Conservation (phyloP, 2,113 vertebrate genomes). For the Fulica atra region DNA sequence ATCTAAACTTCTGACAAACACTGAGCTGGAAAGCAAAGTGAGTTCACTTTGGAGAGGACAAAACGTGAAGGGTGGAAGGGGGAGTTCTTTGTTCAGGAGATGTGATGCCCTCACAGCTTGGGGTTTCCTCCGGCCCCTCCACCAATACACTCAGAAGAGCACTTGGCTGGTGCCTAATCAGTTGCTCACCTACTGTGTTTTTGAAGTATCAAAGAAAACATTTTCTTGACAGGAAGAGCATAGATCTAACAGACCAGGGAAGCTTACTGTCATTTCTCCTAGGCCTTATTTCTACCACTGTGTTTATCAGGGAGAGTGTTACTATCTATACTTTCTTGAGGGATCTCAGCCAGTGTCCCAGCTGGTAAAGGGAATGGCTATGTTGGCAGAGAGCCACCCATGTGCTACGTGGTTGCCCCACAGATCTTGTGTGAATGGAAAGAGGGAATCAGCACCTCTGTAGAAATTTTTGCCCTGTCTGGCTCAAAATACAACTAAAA, state of each 20-base stretch:
- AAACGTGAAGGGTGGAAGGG: neutral
- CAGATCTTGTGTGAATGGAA: neutral
- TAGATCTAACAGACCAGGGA: neutral
- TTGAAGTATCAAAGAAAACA: neutral
- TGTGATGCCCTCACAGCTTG: neutral
- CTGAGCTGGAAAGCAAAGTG: neutral
- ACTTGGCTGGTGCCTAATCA: neutral
- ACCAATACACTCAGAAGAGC: neutral
- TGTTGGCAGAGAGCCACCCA: neutral
- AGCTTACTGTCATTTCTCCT: neutral
- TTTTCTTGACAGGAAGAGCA: neutral
- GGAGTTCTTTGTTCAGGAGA: neutral
- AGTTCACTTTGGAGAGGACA: neutral
- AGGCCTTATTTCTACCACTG: neutral
- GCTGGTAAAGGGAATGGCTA: neutral
- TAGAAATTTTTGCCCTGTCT: neutral
- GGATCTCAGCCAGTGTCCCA: rapidly evolving
- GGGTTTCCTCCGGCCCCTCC: neutral
- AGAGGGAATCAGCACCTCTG: neutral
- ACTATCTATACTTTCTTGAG: neutral
- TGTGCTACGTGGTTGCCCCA: rapidly evolving
- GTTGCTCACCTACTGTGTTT: neutral
- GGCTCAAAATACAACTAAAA: neutral
- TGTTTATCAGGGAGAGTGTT: neutral
- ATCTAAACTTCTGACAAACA: neutral